Evolutionary conservation across 2,797 vertebrate species (phyloP).

Genomic region (Argyrosomus regius): DNA sequence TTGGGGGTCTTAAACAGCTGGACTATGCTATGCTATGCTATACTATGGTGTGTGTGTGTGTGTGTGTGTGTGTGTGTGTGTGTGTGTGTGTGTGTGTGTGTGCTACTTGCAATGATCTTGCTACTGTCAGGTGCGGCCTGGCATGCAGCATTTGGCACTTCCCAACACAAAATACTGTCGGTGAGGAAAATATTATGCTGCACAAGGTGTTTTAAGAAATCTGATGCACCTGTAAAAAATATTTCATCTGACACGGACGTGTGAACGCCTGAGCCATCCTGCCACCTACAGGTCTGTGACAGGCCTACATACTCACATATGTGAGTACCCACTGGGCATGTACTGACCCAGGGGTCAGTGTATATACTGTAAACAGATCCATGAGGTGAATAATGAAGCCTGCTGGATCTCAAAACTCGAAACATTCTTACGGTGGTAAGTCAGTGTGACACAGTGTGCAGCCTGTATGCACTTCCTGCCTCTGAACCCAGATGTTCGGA

Average conservation of each 20-base stretch:
- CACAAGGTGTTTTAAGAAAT: constrained; percentile 16
- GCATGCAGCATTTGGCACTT: constrained; percentile 13
- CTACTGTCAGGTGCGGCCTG: neutral
- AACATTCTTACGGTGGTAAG: constrained; percentile 56
- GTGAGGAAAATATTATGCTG: constrained; percentile 13
- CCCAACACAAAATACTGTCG: neutral
- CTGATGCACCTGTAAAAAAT: constrained; percentile 40
- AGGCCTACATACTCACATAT: constrained; percentile 12
- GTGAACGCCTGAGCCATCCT: constrained; percentile 36
- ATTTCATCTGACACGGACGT: constrained; percentile 15
- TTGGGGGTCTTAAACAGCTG: neutral
- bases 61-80: neutral
- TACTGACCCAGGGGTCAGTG: constrained; percentile 28
- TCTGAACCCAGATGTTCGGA: constrained; percentile 71
- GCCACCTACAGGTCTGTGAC: constrained; percentile 52
- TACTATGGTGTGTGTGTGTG: neutral
- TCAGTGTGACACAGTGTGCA: constrained; percentile 63
- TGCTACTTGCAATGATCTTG: neutral
- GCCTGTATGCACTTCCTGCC: constrained; percentile 64
- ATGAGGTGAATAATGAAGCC: constrained; percentile 53
- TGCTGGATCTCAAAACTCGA: constrained; percentile 36
- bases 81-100: neutral
- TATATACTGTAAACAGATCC: constrained; percentile 31
- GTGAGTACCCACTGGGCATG: constrained; percentile 20
- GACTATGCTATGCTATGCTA: neutral